A percentile compares a stretch with the other conserved stretches of the same genome.
These are phyloP conservation scores for Andrena marginata DNA, from an alignment of 2,888 invertebrate species.

Conservation along the genomic window DNA sequence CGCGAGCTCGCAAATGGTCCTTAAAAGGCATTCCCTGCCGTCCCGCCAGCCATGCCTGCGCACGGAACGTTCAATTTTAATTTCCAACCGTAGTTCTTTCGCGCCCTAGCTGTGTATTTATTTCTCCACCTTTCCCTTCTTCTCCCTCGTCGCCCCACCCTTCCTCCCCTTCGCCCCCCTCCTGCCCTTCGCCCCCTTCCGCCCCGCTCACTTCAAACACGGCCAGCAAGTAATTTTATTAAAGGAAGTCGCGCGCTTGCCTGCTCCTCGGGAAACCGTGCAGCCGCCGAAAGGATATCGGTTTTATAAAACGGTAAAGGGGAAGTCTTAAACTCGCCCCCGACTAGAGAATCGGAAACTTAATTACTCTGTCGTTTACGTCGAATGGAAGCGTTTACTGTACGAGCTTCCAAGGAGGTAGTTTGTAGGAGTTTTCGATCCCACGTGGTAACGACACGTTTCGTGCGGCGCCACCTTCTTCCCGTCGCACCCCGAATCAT, in stretches of 20 bases:
- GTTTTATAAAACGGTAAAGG: constrained; percentile 42
- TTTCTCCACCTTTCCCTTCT: too few species aligned
- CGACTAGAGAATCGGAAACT: constrained; percentile 19
- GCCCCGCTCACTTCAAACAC: constrained; percentile 6
- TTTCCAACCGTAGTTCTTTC: constrained; percentile 33
- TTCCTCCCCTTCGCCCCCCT: neutral
- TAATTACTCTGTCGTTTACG: constrained; percentile 22
- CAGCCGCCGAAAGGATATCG: constrained; percentile 43
- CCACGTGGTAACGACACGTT: constrained; percentile 45
- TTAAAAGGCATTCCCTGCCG: constrained; percentile 88
- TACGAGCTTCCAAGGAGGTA: neutral
- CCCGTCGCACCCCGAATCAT: constrained; percentile 3
- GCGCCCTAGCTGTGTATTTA: neutral
- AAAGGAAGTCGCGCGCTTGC: constrained; percentile 38
- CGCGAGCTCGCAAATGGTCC: constrained; percentile 89
- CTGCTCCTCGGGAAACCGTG: constrained; percentile 19
- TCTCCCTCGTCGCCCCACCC: neutral
- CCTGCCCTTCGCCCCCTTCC: too few species aligned
- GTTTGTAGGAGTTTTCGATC: neutral
- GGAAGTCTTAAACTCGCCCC: constrained; percentile 41
- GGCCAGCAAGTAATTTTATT: constrained; percentile 40
- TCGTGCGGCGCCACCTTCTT: constrained; percentile 11
- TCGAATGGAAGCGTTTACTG: neutral
- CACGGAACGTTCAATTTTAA: constrained; percentile 73
- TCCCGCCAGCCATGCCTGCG: constrained; percentile 87